Evolutionary conservation across 1,140 invertebrate species (phyloP), one percentile per base, ranked within the genome.

Genomic region (Bombyx mandarina): DNA sequence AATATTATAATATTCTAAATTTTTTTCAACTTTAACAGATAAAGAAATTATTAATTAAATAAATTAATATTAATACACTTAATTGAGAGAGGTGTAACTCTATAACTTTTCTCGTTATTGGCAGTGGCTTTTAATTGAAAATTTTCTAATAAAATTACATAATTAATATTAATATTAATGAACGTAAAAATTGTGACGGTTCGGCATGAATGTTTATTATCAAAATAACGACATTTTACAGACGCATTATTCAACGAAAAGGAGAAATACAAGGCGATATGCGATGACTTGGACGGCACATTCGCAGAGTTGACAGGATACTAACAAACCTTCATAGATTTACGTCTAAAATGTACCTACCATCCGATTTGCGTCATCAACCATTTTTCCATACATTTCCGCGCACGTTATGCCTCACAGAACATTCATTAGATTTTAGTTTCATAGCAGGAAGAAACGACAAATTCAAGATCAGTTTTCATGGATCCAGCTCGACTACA

Each of bases 261-360:
- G 92, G 95, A 97, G 90, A 96, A 97, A 91, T 97, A 97, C 91
- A 96, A 97, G 92, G 92, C 94, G 88, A 94, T 99, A 89, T 94
- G 96, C 89, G 96, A 98, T 88, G 98, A 99, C 90, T 96, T 99
- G 93, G 98, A 99, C 90, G 94, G 96, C 88, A 99, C 97, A 80
- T 96, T 99, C 90, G 93, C 94, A 84, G 94, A 95, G 90, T 91
- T 94, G 89, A 93, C 92, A 82, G 93, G 92, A 92, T 94, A 94
- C 91, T 94, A 94, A 93, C 90, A 76, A 44, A 61, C 67, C 77
- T 73, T 67, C 75, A 63, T 35, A 67, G 76, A 70, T 73, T 66
- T 68, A 83, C 82, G 76, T 69, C 73, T 82, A 85, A 83, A 77
- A 75, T 65, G 69, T 67, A 71, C 68, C 12, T 64, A 83, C 74